Percentiles rank a stretch among this genome's conserved stretches.
phyloP scores from a whole-genome alignment of 2,797 vertebrate species.

The Leucoraja ocellata region DNA sequence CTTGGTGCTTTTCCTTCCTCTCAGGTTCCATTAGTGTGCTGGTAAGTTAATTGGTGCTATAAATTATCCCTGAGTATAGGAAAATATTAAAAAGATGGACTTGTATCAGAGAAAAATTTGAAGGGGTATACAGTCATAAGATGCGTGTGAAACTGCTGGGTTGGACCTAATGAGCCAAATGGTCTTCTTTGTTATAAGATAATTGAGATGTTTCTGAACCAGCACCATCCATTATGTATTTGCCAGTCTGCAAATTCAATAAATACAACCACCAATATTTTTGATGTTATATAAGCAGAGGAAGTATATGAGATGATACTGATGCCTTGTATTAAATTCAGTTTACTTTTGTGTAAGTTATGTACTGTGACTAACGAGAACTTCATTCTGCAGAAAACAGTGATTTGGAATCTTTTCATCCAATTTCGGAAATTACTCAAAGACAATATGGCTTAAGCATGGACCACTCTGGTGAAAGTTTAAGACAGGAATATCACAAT shows the following conservation, averaged over 20 bases:
- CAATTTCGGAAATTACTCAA: constrained; percentile 59
- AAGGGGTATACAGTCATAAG: no score
- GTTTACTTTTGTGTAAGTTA: not conserved
- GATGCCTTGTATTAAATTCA: not conserved
- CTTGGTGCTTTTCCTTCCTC: no score
- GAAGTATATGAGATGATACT: not conserved
- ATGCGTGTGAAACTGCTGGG: no score
- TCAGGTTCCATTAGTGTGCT: no score
- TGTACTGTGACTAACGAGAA: not conserved
- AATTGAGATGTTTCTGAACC: not conserved
- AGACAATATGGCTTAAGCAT: constrained; percentile 50
- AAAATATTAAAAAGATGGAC: no score
- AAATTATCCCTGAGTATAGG: no score
- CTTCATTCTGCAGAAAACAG: not conserved
- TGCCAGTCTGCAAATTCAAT: not conserved
- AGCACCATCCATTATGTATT: not conserved
- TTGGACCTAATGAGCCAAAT: no score
- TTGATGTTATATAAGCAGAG: not conserved
- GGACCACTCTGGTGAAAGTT: constrained; percentile 41
- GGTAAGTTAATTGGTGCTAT: no score
- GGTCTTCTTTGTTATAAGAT: no score
- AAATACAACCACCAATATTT: not conserved
- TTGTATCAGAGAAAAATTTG: no score
- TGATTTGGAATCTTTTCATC: constrained; percentile 57
- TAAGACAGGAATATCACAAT: constrained; percentile 34